phyloP scores from a whole-genome alignment of 2,113 vertebrate species.

The Speoplatyrhinus poulsoni region DNA sequence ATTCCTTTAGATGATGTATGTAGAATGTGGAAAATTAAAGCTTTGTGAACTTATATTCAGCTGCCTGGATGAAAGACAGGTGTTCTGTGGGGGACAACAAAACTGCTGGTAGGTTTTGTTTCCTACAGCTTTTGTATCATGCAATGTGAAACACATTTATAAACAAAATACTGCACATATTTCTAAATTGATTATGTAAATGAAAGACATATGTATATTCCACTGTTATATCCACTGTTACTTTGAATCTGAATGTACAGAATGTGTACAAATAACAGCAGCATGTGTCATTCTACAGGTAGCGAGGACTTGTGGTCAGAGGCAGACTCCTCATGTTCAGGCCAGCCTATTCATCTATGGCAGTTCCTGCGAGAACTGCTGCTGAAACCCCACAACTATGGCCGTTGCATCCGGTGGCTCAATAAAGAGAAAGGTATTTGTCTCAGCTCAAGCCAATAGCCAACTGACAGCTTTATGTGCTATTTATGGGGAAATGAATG shows the following conservation, averaged over 20 bases:
- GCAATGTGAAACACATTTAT: no score
- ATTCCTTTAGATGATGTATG: background rate
- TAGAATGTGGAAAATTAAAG: background rate
- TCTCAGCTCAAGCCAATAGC: background rate
- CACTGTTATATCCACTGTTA: no score
- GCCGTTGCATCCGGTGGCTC: slow-evolving; percentile 96
- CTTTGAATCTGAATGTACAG: no score
- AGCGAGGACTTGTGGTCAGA: slow-evolving; percentile 84
- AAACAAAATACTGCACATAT: no score
- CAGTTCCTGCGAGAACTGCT: slow-evolving; percentile 96
- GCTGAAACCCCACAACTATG: slow-evolving; percentile 92
- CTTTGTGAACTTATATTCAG: slow-evolving; percentile 61
- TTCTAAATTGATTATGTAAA: no score
- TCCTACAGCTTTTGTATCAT: background rate
- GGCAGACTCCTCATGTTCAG: slow-evolving; percentile 90
- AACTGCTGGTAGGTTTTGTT: slow-evolving; percentile 56
- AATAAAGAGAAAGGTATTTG: slow-evolving; percentile 93
- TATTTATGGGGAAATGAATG: no score
- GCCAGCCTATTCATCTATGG: slow-evolving; percentile 97
- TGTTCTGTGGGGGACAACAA: slow-evolving; percentile 72
- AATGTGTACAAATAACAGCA: background rate
- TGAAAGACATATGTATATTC: background rate
- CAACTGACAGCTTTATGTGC: no score
- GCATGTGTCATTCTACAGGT: slow-evolving; percentile 39
- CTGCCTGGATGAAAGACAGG: slow-evolving; percentile 96